Conservation (phyloP, 37 sponge, comb jelly and placozoan genomes). For the Hexactinellida sp. region DNA sequence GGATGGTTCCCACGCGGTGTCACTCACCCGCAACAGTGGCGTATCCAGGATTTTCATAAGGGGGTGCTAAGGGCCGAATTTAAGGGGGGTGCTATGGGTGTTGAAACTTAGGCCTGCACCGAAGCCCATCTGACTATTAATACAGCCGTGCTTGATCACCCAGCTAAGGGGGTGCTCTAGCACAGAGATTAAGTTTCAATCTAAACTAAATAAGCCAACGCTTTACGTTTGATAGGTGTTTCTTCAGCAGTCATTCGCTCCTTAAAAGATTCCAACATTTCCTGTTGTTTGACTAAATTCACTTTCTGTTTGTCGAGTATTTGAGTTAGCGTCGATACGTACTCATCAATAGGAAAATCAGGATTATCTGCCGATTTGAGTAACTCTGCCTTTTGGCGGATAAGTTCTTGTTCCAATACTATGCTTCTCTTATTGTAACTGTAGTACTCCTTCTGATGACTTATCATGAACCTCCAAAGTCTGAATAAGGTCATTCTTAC, state of each 20-base stretch:
- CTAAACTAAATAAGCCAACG: background rate
- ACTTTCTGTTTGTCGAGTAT: background rate
- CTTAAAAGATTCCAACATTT: constrained; percentile 35
- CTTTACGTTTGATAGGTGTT: constrained; percentile 56
- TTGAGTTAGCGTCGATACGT: background rate
- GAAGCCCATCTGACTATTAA: too few species aligned
- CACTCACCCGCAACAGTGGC: too few species aligned
- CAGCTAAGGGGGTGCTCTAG: too few species aligned
- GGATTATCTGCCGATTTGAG: constrained; percentile 41
- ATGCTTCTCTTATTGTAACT: background rate
- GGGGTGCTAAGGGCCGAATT: too few species aligned
- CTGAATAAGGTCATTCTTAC: background rate
- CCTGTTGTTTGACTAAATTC: constrained; percentile 11
- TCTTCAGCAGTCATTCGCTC: constrained; percentile 56
- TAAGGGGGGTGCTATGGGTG: too few species aligned
- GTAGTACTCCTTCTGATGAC: background rate
- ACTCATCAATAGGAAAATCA: constrained; percentile 56
- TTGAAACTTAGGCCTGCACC: too few species aligned
- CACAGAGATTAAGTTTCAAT: too few species aligned
- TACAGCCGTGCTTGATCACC: too few species aligned
- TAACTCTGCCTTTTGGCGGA: constrained; percentile 40
- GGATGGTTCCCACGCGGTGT: too few species aligned
- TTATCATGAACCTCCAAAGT: background rate
- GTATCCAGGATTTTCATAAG: too few species aligned
- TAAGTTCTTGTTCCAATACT: constrained; percentile 13